Evolutionary conservation across 2,797 vertebrate genomes (phyloP), one percentile per base, ranked within the genome.

Genomic region (Poecilia picta): DNA sequence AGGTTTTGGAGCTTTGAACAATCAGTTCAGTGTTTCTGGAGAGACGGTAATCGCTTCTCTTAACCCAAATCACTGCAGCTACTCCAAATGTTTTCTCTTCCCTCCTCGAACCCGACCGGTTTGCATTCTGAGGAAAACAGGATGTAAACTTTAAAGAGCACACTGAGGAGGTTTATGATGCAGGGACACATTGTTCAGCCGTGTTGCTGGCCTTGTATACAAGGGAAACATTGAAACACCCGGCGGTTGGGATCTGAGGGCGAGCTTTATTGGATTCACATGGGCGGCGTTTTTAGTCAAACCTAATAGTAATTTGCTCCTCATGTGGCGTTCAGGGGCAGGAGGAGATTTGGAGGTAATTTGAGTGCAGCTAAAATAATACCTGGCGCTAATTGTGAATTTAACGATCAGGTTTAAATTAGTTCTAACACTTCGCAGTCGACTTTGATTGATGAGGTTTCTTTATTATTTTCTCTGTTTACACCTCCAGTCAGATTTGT

Each of bases 111-210:
- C 85, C 86, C 87, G 87, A 81, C 68, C 83, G 49, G 81, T 83
- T 90, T 91, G 87, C 72, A 70, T 93, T 89, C 83, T 81, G 86
- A 85, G 83, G 83, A 94, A 94, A 94, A 94, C 93, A 94, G 93
- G 93, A 94, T 86, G 91, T 93, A 82, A 93, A 85, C 72, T 89
- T 92, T 90, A 80, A 89, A 94, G 84, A 92, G 85, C 91, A 84
- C 93, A 92, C 90, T 86, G 89, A 91, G 90, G 82, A 72, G 62
- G 72, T 94, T 92, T 92, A 92, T 90, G 86, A 85, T 73, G 81
- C 62, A 90, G 85, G 85, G 75, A 88, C 88, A 92, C 90, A 92
- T 92, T 93, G 91, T 93, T 94, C 88, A 84, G 88, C 78, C 86
- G 76, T 93, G 92, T 93, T 92, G 76, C 82, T 88, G 83, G 84